phyloP scores from a whole-genome alignment of 2,113 vertebrate genomes.

The Vidua chalybeata region DNA sequence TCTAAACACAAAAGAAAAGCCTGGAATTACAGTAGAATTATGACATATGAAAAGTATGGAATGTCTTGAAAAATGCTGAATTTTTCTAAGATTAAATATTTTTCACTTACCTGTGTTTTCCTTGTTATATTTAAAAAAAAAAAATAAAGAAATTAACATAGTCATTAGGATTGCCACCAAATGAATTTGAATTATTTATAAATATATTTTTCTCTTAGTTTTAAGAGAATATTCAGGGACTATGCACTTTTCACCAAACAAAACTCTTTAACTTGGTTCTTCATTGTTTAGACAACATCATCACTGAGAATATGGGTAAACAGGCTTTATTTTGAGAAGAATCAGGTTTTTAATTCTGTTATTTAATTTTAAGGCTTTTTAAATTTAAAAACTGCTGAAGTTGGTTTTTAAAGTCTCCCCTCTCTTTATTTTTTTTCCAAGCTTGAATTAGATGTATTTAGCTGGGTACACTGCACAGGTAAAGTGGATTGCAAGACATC shows the following conservation, averaged over 20 bases:
- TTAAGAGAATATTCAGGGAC: not conserved
- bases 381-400: not conserved
- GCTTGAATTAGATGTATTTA: not conserved
- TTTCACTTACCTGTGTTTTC: not conserved
- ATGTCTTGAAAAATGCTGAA: not conserved
- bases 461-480: not conserved
- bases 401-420: not conserved
- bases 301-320: not conserved
- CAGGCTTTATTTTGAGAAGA: not conserved
- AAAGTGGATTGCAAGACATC: not conserved
- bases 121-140: not conserved
- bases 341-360: not conserved
- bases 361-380: not conserved
- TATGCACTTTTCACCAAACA: not conserved
- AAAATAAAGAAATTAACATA: not conserved
- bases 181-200: not conserved
- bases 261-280: not conserved
- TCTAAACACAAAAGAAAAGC: not conserved
- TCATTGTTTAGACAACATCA: not conserved
- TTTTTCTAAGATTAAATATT: not conserved
- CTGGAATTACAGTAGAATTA: not conserved
- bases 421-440: not conserved
- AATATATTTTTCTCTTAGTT: not conserved
- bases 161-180: not conserved
- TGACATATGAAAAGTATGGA: not conserved